Evolutionary conservation across 1,140 invertebrate genomes (phyloP), one percentile per base, ranked within the genome.

Genomic region (Lutraria rhynchaena): DNA sequence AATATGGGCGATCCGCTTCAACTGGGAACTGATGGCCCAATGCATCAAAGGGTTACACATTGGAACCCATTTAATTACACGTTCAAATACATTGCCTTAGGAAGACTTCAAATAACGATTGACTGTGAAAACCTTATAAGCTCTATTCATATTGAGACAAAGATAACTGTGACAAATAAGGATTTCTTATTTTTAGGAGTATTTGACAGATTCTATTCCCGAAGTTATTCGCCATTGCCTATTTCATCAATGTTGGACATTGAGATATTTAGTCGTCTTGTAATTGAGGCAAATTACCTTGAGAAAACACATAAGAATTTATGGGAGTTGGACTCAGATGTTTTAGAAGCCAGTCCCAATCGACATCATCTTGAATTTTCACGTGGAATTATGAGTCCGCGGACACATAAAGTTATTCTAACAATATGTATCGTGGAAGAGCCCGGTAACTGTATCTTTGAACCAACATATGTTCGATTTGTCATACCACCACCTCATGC

Each of bases 1-100:
- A 80, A 80, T 57, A 70, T 80, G 63, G 76, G 76, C 2, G 76
- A 80, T 37, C 76, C 76, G 13, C 69, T 80, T 15, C 27, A 19
- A 22, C 31, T 63, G n/a, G 27, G 58, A 7, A 70, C 61, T 17
- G 69, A 46, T 33, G 35, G 29, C 19, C 53, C 24, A 4, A 24
- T 37, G 13, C 31, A 19, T 33, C 31, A 60, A 35, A 24, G 22
- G 3, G 65, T 80, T 3, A 80, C 76, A 0, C 67, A 35, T 33
- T 22, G 0, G 17, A 49, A 44, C 3, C 76, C 76, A n/a, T 80
- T 27, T 33, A 0, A 69, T 31, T 80, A 58, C 22, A 65, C 49
- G 11, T 80, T 80, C 35, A 63, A 80, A n/a, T 80, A 80, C 37
- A 44, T 70, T 24, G 76, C 63, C 29, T 15, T 80, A 17, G 76